phyloP scores from a whole-genome alignment of 2,888 invertebrate genomes.

The Hyles lineata region DNA sequence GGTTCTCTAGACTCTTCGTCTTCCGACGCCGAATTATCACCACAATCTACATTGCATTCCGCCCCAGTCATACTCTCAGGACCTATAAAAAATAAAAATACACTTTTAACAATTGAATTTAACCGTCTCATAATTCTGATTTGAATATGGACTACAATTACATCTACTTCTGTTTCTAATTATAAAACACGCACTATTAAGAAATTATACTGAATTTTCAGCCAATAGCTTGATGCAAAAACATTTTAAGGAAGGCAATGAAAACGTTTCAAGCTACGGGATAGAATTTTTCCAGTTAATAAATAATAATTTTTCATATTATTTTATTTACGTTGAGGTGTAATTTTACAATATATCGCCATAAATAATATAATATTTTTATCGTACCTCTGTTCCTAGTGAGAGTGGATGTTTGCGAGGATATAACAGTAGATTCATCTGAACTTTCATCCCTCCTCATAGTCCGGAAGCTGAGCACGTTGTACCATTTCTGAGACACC shows the following conservation, averaged over 20 bases:
- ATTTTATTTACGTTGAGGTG: too few relatives aligned
- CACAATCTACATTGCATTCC: slow-evolving; percentile 81
- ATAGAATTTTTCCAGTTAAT: too few relatives aligned
- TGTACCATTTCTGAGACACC: slow-evolving; percentile 96
- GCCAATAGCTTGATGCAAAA: too few relatives aligned
- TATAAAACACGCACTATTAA: too few relatives aligned
- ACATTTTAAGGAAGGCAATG: too few relatives aligned
- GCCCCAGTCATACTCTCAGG: slow-evolving; percentile 85
- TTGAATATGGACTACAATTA: background rate
- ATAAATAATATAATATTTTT: too few relatives aligned
- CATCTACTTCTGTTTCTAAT: too few relatives aligned
- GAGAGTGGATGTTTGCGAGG: slow-evolving; percentile 97
- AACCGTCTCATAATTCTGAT: background rate
- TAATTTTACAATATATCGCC: background rate
- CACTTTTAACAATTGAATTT: background rate
- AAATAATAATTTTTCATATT: too few relatives aligned
- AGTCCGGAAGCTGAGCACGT: slow-evolving; percentile 90
- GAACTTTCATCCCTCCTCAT: slow-evolving; percentile 94
- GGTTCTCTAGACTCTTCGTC: slow-evolving; percentile 84
- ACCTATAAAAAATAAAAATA: slow-evolving; percentile 54
- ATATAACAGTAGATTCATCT: slow-evolving; percentile 98
- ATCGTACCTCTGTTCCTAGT: slow-evolving; percentile 92
- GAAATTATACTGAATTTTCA: too few relatives aligned
- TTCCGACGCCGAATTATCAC: slow-evolving; percentile 86
- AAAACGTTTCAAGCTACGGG: too few relatives aligned